These are phyloP conservation scores for Aproaerema taeniolella DNA, from an alignment of 2,888 invertebrate genomes.

Conservation along the genomic window DNA sequence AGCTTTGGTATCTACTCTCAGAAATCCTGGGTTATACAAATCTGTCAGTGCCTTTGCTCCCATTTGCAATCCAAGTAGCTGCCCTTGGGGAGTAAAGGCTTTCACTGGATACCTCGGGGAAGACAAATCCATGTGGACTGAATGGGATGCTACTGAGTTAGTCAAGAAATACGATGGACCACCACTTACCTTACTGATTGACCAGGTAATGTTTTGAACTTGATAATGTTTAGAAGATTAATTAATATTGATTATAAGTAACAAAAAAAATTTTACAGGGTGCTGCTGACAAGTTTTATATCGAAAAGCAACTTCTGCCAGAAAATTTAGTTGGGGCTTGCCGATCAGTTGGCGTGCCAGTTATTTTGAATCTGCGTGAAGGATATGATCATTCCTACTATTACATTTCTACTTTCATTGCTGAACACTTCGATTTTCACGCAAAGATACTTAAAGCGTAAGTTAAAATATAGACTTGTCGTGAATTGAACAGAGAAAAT, in stretches of 20 bases:
- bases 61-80: conserved; percentile 90
- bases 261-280: conserved; percentile 84
- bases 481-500: conserved; percentile 20
- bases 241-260: not conserved
- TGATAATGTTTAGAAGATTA: not conserved
- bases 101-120: conserved; percentile 88
- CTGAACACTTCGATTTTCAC: conserved; percentile 95
- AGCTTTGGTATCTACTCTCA: conserved; percentile 91
- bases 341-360: conserved; percentile 81
- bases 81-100: conserved; percentile 93
- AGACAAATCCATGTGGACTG: conserved; percentile 82
- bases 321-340: conserved; percentile 88
- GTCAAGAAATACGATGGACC: conserved; percentile 90
- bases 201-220: conserved; percentile 81
- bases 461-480: conserved; percentile 14
- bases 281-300: conserved; percentile 86
- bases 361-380: conserved; percentile 83
- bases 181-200: conserved; percentile 89
- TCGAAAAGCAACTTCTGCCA: conserved; percentile 86
- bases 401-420: conserved; percentile 93
- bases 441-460: conserved; percentile 82
- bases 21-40: conserved; percentile 92
- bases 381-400: conserved; percentile 98
- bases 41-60: conserved; percentile 97
- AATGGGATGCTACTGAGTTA: conserved; percentile 94